Percentiles rank a stretch among this genome's conserved stretches.
phyloP scores from a whole-genome alignment of 1,140 invertebrate genomes.

The Notospermus geniculatus region DNA sequence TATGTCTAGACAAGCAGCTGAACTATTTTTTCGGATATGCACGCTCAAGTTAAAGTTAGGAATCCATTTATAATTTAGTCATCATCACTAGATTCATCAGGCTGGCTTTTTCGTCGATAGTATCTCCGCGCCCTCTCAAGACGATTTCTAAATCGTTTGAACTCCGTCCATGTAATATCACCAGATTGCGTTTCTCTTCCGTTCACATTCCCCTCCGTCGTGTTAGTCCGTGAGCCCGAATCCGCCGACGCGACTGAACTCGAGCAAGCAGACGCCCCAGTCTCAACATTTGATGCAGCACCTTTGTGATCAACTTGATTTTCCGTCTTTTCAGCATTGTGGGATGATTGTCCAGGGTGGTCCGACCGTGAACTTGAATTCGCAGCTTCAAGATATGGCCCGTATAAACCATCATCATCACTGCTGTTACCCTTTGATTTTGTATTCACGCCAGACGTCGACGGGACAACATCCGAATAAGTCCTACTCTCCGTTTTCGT shows the following conservation, averaged over 20 bases:
- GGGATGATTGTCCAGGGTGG: not conserved
- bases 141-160: slow-evolving; percentile 42
- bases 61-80: too few relatives aligned
- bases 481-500: too few relatives aligned
- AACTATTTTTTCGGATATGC: too few relatives aligned
- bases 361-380: slow-evolving; percentile 14
- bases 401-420: slow-evolving; percentile 18
- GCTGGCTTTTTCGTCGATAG: slow-evolving; percentile 23
- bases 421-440: slow-evolving; percentile 7
- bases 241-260: not conserved
- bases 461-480: too few relatives aligned
- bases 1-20: too few relatives aligned
- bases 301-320: not conserved
- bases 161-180: slow-evolving; percentile 39
- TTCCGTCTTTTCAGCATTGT: not conserved
- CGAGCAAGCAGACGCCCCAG: slow-evolving; percentile 24
- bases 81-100: slow-evolving; percentile 26
- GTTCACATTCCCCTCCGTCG: not conserved
- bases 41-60: too few relatives aligned
- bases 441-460: not conserved
- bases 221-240: not conserved
- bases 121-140: slow-evolving; percentile 31
- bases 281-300: slow-evolving; percentile 3
- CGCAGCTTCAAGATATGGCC: slow-evolving; percentile 3
- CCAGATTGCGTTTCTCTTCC: slow-evolving; percentile 15